These are phyloP conservation scores for Motacilla alba DNA, from an alignment of 2,113 vertebrate species.

Conservation along the genomic window DNA sequence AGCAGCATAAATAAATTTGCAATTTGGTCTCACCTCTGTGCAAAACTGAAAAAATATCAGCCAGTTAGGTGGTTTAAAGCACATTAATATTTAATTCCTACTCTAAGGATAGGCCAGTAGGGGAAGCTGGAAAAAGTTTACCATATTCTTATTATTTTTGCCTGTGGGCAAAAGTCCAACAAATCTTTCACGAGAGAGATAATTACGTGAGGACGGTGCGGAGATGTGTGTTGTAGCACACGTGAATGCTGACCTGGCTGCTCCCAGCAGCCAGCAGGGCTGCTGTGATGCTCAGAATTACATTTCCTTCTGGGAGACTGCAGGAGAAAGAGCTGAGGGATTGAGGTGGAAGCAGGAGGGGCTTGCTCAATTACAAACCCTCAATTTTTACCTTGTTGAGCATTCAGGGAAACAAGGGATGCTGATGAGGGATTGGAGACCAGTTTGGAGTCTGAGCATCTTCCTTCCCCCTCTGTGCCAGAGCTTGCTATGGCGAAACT, in stretches of 20 bases:
- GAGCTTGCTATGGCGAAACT: background rate
- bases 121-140: conserved; percentile 37
- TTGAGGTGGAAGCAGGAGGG: background rate
- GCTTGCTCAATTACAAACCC: background rate
- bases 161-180: conserved; percentile 55
- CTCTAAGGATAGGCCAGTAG: background rate
- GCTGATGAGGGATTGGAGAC: background rate
- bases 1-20: background rate
- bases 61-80: conserved; percentile 23
- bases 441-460: background rate
- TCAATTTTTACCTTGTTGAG: background rate
- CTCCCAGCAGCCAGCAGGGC: conserved; percentile 3
- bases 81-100: conserved; percentile 45
- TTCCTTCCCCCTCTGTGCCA: background rate
- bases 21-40: background rate
- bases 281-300: conserved; percentile 41
- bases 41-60: conserved; percentile 28
- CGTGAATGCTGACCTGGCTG: conserved; percentile 47
- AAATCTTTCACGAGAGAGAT: conserved; percentile 65
- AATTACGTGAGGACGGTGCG: conserved; percentile 33
- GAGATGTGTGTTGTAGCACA: conserved; percentile 14
- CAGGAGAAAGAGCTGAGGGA: background rate
- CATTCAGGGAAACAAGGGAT: background rate
- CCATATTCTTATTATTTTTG: conserved; percentile 33
- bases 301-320: conserved; percentile 30